phyloP scores from a whole-genome alignment of 2,113 vertebrate species.

The Axis porcinus region DNA sequence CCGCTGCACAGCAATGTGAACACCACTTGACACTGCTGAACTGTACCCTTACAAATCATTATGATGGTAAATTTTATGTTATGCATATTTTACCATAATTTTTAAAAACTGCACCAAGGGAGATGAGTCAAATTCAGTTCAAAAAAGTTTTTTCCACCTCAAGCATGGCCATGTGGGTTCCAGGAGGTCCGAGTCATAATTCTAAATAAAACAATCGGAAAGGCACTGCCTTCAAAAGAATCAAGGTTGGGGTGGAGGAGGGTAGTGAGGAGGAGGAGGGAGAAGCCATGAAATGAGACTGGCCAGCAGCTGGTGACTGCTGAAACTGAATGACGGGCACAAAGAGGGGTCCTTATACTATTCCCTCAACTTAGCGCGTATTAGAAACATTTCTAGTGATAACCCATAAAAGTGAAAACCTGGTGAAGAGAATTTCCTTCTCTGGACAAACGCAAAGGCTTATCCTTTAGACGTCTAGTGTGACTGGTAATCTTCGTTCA shows the following conservation, averaged over 20 bases:
- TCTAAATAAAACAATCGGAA: constrained; percentile 21
- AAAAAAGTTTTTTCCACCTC: background rate
- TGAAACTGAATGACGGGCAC: background rate
- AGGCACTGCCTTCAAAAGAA: constrained; percentile 5
- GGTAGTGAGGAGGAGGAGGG: background rate
- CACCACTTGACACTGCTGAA: background rate
- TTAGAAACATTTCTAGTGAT: background rate
- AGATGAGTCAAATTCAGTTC: background rate
- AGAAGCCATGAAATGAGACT: background rate
- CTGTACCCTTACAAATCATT: background rate
- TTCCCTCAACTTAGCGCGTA: background rate
- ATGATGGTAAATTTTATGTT: background rate
- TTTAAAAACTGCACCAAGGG: background rate
- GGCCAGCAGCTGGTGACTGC: background rate
- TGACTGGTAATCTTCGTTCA: background rate
- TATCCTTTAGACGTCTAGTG: background rate
- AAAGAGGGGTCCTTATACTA: background rate
- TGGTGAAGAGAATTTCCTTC: constrained; percentile 12
- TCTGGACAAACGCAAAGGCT: background rate
- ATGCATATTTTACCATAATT: background rate
- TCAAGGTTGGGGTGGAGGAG: background rate
- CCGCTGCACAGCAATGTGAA: background rate
- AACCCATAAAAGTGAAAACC: background rate
- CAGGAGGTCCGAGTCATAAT: background rate
- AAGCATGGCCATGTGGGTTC: background rate